Evolutionary conservation across 1,140 invertebrate genomes (phyloP).

Genomic region (Anastrepha obliqua): DNA sequence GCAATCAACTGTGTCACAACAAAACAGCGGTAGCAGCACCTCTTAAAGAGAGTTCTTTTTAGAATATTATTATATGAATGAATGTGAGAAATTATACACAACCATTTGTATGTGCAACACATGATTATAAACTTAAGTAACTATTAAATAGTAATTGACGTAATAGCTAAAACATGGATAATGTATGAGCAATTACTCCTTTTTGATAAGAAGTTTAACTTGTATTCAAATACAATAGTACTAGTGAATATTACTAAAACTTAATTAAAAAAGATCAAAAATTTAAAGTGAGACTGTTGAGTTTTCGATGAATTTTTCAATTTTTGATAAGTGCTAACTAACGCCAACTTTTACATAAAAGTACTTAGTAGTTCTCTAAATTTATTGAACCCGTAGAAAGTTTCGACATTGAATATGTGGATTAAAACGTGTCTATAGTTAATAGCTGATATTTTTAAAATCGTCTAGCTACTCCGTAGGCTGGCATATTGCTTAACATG

Average conservation of each 20-base stretch:
- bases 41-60: slow-evolving; percentile 18
- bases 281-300: background rate
- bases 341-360: background rate
- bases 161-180: slow-evolving; percentile 43
- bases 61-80: background rate
- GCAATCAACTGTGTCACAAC: background rate
- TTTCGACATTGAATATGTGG: background rate
- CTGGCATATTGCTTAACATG: slow-evolving; percentile 63
- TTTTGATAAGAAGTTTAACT: slow-evolving; percentile 22
- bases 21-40: slow-evolving; percentile 4
- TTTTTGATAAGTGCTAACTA: background rate
- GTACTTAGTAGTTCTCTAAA: background rate
- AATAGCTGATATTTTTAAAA: slow-evolving; percentile 61
- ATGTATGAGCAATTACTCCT: slow-evolving; percentile 37
- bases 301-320: background rate
- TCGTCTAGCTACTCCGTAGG: slow-evolving; percentile 74
- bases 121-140: slow-evolving; percentile 21
- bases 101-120: slow-evolving; percentile 2
- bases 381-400: background rate
- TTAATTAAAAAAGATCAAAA: background rate
- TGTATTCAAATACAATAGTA: background rate
- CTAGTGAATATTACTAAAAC: background rate
- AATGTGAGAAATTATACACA: background rate
- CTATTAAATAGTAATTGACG: slow-evolving; percentile 36
- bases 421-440: background rate